These are phyloP conservation scores for Etia nguti DNA, from an alignment of 2,113 vertebrate genomes.

Conservation along the genomic window DNA sequence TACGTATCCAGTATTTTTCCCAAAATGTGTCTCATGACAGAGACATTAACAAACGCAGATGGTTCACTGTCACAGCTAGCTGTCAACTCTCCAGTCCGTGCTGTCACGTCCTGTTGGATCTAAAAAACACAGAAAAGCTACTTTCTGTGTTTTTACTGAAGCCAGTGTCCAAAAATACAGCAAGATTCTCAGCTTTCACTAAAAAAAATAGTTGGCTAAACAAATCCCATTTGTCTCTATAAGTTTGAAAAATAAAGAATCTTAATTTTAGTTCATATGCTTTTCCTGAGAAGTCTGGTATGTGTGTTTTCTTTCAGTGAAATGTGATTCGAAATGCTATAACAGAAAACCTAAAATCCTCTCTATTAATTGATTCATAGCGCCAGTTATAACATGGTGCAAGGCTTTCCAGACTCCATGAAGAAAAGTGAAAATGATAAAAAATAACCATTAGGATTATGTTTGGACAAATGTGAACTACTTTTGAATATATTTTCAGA, in stretches of 20 bases:
- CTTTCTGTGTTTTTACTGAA: neutral
- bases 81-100: neutral
- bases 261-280: neutral
- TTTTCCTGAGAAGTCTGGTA: neutral
- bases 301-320: neutral
- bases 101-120: slow-evolving; percentile 23
- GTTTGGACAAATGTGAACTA: neutral
- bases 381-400: neutral
- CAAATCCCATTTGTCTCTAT: neutral
- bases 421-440: neutral
- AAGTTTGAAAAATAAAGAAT: neutral
- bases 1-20: neutral
- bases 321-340: neutral
- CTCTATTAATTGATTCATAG: neutral
- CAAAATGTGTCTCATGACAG: neutral
- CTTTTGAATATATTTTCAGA: neutral
- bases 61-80: neutral
- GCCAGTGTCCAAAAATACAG: neutral
- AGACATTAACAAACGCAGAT: neutral
- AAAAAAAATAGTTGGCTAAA: neutral
- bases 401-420: neutral
- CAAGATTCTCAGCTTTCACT: neutral
- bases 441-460: neutral
- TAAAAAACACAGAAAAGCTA: neutral
- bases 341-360: neutral